Evolutionary conservation across 2,888 invertebrate genomes (phyloP).

Genomic region (Lampropteryx suffumata): DNA sequence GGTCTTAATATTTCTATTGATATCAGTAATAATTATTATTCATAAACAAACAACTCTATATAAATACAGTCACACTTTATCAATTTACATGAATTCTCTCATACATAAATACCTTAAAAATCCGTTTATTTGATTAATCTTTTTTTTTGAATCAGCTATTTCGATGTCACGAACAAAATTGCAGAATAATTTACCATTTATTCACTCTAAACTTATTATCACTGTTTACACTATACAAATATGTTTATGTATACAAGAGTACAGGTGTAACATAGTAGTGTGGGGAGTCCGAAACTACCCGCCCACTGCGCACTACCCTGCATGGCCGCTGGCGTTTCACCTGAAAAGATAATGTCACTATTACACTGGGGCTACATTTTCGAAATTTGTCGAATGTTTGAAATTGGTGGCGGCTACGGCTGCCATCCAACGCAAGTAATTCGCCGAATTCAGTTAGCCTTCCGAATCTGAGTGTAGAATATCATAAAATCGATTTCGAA

Average conservation of each 20-base stretch:
- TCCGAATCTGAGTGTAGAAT: too few species aligned
- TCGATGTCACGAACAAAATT: slow-evolving; percentile 14
- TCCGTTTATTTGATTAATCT: too few species aligned
- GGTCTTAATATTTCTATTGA: slow-evolving; percentile 8
- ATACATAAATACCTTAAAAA: too few species aligned
- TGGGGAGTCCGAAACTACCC: slow-evolving; percentile 54
- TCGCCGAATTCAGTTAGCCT: too few species aligned
- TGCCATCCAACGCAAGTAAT: too few species aligned
- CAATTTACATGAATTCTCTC: not conserved
- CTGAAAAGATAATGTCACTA: slow-evolving; percentile 56
- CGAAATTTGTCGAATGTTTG: too few species aligned
- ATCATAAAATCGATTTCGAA: too few species aligned
- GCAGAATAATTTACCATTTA: slow-evolving; percentile 6
- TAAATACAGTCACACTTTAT: not conserved
- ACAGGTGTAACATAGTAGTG: slow-evolving; percentile 46
- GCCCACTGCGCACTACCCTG: slow-evolving; percentile 85
- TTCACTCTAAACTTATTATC: slow-evolving; percentile 8
- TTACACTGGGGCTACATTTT: too few species aligned
- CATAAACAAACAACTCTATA: not conserved
- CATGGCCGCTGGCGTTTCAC: slow-evolving; percentile 94
- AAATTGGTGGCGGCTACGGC: too few species aligned
- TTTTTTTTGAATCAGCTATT: not conserved
- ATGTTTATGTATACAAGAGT: slow-evolving; percentile 39
- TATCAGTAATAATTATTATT: slow-evolving; percentile 1
- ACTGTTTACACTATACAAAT: slow-evolving; percentile 37